Evolutionary conservation across 2,888 invertebrate genomes (phyloP).

Genomic region (Heliconius ethilla): DNA sequence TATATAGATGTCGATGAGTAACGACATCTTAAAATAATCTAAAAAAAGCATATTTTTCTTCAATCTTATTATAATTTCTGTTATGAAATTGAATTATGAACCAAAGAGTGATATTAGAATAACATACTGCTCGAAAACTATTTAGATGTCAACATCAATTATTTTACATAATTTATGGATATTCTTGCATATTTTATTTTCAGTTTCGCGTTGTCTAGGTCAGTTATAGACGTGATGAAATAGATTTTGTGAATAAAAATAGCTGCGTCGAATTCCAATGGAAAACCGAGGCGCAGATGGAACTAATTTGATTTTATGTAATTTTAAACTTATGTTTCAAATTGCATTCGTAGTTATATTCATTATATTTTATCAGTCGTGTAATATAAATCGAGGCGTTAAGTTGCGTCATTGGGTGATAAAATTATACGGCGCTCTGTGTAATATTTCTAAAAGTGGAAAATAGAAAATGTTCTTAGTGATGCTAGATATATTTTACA

Average conservation of each 20-base stretch:
- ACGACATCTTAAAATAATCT: neutral
- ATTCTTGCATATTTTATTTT: conserved; percentile 2
- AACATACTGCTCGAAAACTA: neutral
- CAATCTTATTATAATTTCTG: neutral
- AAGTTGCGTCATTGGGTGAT: neutral
- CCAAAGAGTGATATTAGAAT: neutral
- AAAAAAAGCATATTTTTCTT: neutral
- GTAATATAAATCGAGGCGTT: neutral
- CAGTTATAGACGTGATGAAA: conserved; percentile 15
- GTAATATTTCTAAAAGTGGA: neutral
- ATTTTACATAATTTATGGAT: conserved; percentile 8
- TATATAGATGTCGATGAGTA: neutral
- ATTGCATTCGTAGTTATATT: neutral
- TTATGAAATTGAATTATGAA: conserved; percentile 1
- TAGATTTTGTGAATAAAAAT: neutral
- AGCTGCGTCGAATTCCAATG: neutral
- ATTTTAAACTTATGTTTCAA: neutral
- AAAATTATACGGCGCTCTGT: neutral
- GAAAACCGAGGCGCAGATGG: neutral
- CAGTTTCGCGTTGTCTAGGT: conserved; percentile 11
- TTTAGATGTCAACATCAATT: neutral
- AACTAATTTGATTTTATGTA: neutral
- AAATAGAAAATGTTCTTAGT: neutral
- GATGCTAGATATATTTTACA: too few species aligned
- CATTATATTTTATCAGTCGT: neutral